phyloP scores from a whole-genome alignment of 2,113 vertebrate genomes.

The Rhinopithecus roxellana region DNA sequence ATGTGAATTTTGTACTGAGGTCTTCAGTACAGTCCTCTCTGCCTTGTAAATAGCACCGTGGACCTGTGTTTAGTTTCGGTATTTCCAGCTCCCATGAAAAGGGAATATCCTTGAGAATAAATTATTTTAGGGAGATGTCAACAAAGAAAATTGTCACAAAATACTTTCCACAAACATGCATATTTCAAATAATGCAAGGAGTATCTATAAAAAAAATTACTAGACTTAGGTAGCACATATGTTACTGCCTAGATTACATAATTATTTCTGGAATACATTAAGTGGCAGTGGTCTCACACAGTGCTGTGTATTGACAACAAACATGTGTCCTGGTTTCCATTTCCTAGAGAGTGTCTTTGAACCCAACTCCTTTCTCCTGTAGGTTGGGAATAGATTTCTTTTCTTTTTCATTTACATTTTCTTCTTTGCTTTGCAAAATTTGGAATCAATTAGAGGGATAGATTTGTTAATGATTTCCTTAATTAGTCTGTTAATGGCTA shows the following conservation, averaged over 20 bases:
- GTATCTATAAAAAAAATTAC: background rate
- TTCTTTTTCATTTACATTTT: background rate
- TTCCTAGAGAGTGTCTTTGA: background rate
- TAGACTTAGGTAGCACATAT: background rate
- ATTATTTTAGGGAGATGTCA: background rate
- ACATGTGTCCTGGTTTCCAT: background rate
- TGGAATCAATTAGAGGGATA: slow-evolving; percentile 2
- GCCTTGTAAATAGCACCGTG: background rate
- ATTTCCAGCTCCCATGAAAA: background rate
- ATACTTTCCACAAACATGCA: background rate
- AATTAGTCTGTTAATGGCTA: slow-evolving; percentile 69
- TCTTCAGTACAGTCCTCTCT: background rate
- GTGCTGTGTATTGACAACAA: background rate
- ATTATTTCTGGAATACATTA: background rate
- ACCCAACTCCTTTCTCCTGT: background rate
- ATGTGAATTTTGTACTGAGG: background rate
- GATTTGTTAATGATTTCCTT: slow-evolving; percentile 66
- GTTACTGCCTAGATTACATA: background rate
- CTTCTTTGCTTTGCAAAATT: slow-evolving; percentile 55
- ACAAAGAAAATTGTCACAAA: background rate
- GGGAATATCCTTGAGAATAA: background rate
- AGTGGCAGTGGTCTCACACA: accelerated
- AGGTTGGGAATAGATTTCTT: background rate
- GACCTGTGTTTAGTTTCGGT: background rate
- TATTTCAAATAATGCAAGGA: background rate